phyloP scores from a whole-genome alignment of 2,888 invertebrate species.

The Lochmaea crataegi region DNA sequence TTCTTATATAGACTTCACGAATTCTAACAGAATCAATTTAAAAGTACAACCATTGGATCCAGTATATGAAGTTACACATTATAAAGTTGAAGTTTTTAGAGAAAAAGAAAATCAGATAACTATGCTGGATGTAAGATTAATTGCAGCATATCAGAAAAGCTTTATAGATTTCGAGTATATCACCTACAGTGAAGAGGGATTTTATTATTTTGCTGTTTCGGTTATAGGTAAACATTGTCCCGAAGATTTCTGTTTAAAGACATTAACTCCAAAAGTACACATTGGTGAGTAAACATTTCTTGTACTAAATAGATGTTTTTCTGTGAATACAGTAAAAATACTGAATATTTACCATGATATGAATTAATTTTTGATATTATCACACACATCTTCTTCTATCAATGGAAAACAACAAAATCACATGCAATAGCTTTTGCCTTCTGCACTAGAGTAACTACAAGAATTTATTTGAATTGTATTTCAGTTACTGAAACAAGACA shows the following conservation, averaged over 20 bases:
- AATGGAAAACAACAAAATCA: no score
- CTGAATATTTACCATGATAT: no score
- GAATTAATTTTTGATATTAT: no score
- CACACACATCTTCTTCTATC: no score
- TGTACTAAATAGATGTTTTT: no score
- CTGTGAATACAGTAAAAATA: no score
- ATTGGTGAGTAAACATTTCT: slow-evolving; percentile 46
- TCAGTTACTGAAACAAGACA: no score
- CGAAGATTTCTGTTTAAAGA: slow-evolving; percentile 49
- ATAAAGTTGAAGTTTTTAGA: slow-evolving; percentile 51
- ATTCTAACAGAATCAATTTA: slow-evolving; percentile 45
- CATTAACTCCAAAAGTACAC: slow-evolving; percentile 48
- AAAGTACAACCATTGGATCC: slow-evolving; percentile 48
- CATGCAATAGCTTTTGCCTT: no score
- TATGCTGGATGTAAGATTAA: slow-evolving; percentile 47
- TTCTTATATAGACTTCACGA: slow-evolving; percentile 49
- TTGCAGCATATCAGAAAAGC: slow-evolving; percentile 28
- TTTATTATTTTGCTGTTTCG: slow-evolving; percentile 51
- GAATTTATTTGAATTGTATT: no score
- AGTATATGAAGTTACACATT: slow-evolving; percentile 46
- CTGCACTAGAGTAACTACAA: no score
- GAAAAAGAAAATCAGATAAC: slow-evolving; percentile 43
- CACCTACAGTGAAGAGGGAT: slow-evolving; percentile 53
- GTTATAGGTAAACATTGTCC: slow-evolving; percentile 46
- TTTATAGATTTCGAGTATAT: slow-evolving; percentile 44